phyloP scores from a whole-genome alignment of 1,140 invertebrate species.

The Aplysia californica region DNA sequence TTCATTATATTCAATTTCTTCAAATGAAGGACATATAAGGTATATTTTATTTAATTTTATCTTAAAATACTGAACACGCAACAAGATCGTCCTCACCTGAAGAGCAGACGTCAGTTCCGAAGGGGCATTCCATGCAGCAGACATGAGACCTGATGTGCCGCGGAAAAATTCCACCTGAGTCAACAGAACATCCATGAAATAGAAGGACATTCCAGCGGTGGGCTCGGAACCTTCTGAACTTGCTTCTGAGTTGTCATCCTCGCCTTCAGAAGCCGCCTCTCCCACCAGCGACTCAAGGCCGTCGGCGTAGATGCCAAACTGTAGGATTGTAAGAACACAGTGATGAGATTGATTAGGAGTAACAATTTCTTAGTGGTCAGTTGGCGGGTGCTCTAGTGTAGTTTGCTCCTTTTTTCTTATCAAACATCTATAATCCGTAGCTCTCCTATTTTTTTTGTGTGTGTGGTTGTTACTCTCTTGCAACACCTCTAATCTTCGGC shows the following conservation, averaged over 20 bases:
- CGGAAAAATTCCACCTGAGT: constrained; percentile 87
- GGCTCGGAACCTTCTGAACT: constrained; percentile 63
- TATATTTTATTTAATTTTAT: too few relatives aligned
- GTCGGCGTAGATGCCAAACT: constrained; percentile 84
- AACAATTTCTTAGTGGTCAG: background rate
- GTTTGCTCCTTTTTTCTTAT: background rate
- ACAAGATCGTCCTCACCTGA: constrained; percentile 75
- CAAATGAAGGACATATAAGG: too few relatives aligned
- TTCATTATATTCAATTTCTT: too few relatives aligned
- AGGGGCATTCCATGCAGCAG: constrained; percentile 81
- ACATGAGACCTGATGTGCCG: constrained; percentile 87
- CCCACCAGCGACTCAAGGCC: constrained; percentile 76
- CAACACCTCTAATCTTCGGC: background rate
- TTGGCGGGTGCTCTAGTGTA: too few relatives aligned
- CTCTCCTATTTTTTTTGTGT: background rate
- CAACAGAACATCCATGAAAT: constrained; percentile 81
- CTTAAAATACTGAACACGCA: too few relatives aligned
- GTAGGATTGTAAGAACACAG: constrained; percentile 49
- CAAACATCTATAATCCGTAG: background rate
- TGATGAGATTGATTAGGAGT: background rate
- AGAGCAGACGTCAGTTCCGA: constrained; percentile 84
- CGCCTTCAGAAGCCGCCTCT: constrained; percentile 34
- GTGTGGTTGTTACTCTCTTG: background rate
- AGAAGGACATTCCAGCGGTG: constrained; percentile 88
- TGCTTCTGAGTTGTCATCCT: constrained; percentile 58